Base-by-base conservation (phyloP, 2,888 invertebrate species). In the Agonopterix arenella region DNA sequence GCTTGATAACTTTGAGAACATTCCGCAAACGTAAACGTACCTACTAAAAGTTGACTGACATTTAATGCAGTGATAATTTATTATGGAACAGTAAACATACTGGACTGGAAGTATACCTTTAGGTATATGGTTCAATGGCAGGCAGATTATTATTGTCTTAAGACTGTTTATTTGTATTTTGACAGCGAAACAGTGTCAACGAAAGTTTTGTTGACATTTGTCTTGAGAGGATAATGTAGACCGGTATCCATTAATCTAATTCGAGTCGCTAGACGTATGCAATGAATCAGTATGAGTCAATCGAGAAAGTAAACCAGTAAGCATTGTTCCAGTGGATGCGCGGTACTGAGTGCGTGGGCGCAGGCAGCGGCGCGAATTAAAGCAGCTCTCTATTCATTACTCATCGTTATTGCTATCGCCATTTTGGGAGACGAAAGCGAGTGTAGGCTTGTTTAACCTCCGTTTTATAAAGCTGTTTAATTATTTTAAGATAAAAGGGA, bases 341-440 rank as follows among this genome's bases (percentile, higher is more conserved):
- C 84, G 76, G 51, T 45, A 50, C 50, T 28, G 71, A 72, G 72
- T 72, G 84, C 78, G 84, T 84, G 83, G 84, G 81, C 76, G 70
- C 79, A 76, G 78, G 76, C 80, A 77, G 76, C 83, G 74, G 79
- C 78, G 86, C 80, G 77, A 84, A 85, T 81, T 85, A 84, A 83
- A 85, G 71, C 85, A 83, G 82, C 89, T 89, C 89, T 88, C 88
- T 89, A 89, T 88, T 81, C 86, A 88, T 89, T 89, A 88, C 85
- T 86, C 89, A 86, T 88, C 78, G 78, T 81, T 85, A 83, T 86
- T 88, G 81, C 86, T 81, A 83, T 84, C 70, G 63, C 84, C 84
- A 76, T 84, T 80, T 86, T 73, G 67, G 83, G 80, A 80, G 78
- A 82, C 82, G 84, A 86, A 86, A 86, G 80, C 76, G 78, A 80